phyloP scores from a whole-genome alignment of 2,888 invertebrate species.

The Agrotis segetum region DNA sequence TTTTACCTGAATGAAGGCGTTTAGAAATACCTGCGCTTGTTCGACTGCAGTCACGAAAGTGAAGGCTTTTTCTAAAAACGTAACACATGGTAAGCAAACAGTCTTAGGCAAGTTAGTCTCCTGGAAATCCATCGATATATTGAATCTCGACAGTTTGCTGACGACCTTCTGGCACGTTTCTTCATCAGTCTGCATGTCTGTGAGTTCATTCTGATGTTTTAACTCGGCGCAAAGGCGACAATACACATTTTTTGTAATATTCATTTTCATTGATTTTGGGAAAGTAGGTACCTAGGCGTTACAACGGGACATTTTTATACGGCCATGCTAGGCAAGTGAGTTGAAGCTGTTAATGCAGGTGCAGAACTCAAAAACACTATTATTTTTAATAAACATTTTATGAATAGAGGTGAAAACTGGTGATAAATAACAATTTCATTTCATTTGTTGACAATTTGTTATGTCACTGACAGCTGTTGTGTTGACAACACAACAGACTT shows the following conservation, averaged over 20 bases:
- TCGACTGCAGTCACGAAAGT: constrained; percentile 76
- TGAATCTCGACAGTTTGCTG: constrained; percentile 73
- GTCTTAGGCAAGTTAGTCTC: constrained; percentile 73
- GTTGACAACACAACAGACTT: too few species aligned
- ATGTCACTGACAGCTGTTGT: too few species aligned
- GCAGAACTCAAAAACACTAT: too few species aligned
- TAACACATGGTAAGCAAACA: constrained; percentile 77
- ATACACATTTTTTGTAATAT: constrained; percentile 61
- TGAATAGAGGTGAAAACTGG: too few species aligned
- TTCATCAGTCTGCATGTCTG: constrained; percentile 67
- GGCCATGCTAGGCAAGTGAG: too few species aligned
- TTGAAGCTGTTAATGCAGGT: too few species aligned
- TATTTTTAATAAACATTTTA: too few species aligned
- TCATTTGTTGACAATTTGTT: too few species aligned
- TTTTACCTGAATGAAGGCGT: constrained; percentile 60
- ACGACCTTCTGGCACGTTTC: constrained; percentile 66
- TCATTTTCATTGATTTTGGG: constrained; percentile 54
- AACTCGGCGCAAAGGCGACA: constrained; percentile 78
- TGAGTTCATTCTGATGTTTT: constrained; percentile 71
- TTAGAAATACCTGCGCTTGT: constrained; percentile 72
- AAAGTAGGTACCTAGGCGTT: too few species aligned
- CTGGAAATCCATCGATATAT: constrained; percentile 69
- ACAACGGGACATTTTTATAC: too few species aligned
- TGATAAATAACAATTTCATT: too few species aligned
- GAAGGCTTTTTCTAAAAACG: constrained; percentile 73